Base-by-base conservation (phyloP, 1,140 invertebrate genomes). In the Megalopta genalis region DNA sequence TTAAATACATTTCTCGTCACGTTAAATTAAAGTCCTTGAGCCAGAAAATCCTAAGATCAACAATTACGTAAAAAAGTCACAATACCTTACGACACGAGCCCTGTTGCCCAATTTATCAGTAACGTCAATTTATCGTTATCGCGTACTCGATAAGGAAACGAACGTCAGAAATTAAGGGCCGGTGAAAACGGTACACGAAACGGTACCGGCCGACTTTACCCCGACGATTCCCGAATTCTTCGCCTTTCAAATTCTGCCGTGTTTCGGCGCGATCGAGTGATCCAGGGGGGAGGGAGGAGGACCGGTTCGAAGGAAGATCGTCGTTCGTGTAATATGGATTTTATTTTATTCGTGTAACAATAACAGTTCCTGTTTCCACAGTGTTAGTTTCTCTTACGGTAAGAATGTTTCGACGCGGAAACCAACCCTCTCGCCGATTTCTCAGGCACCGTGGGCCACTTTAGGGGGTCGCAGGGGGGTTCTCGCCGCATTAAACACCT, bases 271-370 rank as follows among this genome's bases (percentile, higher is more conserved):
- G 3, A 46, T 12, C 10, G 2, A 46, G 42, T 57, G 7, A n/a
- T 7, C 6, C 7, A 23, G 18, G 54, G 21, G 7, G 0, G 54
- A n/a, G 21, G 54, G 54, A 57, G 21, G 25, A 52, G 49, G 49
- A 21, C 4, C n/a, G 49, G 62, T 9, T 16, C 16, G 21, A 66
- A 49, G 52, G 21, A 66, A n/a, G 16, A 49, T 46, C 14, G 8
- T 46, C 14, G 52, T 60, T 74, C 25, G 63, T 57, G 67, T 72
- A 52, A 64, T 82, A 85, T 67, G 70, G 74, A 78, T 79, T 86
- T 87, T 84, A 84, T 78, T 84, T 77, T 57, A 87, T 86, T 77
- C 65, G 76, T 86, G 81, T 80, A 86, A 86, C 86, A 85, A 85
- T 85, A 85, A 85, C 83, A 86, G 83, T 81, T 82, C 39, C 83